Evolutionary conservation across 1,140 invertebrate genomes (phyloP), one percentile per base, ranked within the genome.

Genomic region (Macrostomum lignano): DNA sequence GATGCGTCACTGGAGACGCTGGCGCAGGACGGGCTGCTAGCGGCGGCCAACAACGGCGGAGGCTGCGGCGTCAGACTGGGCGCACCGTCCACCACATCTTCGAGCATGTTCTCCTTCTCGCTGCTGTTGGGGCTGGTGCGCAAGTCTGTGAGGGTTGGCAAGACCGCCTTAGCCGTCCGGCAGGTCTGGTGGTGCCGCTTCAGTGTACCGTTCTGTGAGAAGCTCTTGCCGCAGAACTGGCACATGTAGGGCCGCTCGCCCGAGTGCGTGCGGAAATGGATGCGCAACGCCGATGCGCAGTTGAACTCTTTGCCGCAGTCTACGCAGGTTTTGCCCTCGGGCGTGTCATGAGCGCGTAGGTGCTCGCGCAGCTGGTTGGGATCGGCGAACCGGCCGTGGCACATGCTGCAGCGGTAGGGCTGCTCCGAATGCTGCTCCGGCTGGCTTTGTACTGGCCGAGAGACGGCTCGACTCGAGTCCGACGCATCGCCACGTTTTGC

Each of bases 231-330:
- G 20, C 32, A 33, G 20, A 33, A 33, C 26, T 33, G 14, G 11
- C 32, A 33, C 10, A n/a, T 19, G 19, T 33, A 33, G 14, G 32
- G 32, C 14, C 32, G 11, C 26, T 33, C 32, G 5, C 32, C 32
- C 3, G 32, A 33, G 26, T 33, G 32, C 20, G 24, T 33, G 3
- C 32, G 19, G 19, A 17, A 33, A 14, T 33, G 32, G 17, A 33
- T 33, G 6, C 32, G 17, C 9, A 33, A 25, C 14, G 32, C 32
- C 10, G 22, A 25, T 17, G 11, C 32, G 19, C 32, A 33, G 5
- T 22, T 33, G 20, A 33, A 33, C 10, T 14, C n/a, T 20, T 33
- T 33, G 20, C 26, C 19, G 19, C 32, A 33, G 19, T 17, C 13
- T 30, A 25, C 14, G 11, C 32, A 33, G 14, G 17, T 21, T 24